These are phyloP conservation scores for Enteromius thamalakanensis DNA, from an alignment of 2,797 vertebrate genomes.

Conservation along the genomic window DNA sequence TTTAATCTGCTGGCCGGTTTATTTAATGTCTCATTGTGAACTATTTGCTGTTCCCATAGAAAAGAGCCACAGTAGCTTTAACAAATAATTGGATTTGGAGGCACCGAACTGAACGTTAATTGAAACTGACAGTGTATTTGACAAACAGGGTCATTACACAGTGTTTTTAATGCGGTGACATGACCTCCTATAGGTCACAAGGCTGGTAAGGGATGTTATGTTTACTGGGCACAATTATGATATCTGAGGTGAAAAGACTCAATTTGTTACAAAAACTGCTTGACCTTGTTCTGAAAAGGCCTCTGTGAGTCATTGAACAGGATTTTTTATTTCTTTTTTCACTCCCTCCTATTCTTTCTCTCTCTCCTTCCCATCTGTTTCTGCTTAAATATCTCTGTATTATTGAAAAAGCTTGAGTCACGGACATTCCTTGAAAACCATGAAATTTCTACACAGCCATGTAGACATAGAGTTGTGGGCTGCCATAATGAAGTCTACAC, in stretches of 20 bases:
- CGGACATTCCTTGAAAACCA: constrained; percentile 39
- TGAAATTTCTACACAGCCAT: constrained; percentile 30
- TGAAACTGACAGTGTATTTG: constrained; percentile 45
- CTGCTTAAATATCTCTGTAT: constrained; percentile 41
- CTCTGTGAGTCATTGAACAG: constrained; percentile 37
- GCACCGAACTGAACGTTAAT: constrained; percentile 41
- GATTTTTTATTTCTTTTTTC: constrained; percentile 34
- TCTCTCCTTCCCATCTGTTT: constrained; percentile 47
- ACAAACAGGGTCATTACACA: constrained; percentile 40
- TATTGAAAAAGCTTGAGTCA: constrained; percentile 47
- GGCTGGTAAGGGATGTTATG: constrained; percentile 13
- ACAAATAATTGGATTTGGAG: constrained; percentile 45
- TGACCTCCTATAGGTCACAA: constrained; percentile 27
- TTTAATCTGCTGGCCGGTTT: constrained; percentile 36
- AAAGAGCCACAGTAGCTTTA: constrained; percentile 33
- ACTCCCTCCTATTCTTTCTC: constrained; percentile 26
- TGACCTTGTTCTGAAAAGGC: constrained; percentile 42
- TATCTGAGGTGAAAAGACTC: constrained; percentile 15
- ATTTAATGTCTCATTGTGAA: constrained; percentile 43
- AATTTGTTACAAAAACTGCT: constrained; percentile 31
- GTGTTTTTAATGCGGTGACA: constrained; percentile 23
- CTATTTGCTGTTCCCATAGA: constrained; percentile 38
- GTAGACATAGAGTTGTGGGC: constrained; percentile 25
- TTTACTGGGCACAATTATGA: constrained; percentile 13
- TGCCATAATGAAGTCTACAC: constrained; percentile 33